Base-by-base conservation (phyloP, 2,797 vertebrate species). In the Artibeus jamaicensis region DNA sequence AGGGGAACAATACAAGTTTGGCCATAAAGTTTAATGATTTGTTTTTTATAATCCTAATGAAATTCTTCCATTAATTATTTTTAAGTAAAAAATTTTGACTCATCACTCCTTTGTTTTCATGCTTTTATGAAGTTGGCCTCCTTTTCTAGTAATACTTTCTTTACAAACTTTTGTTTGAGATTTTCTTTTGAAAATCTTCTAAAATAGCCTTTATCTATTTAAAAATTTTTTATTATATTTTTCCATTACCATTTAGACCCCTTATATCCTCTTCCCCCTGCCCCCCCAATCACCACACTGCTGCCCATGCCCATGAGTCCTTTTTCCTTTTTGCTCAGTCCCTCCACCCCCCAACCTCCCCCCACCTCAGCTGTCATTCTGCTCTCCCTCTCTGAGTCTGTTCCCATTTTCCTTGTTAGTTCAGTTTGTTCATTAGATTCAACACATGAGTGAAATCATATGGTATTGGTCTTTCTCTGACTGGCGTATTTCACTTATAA, bases 101-200 rank as follows among this genome's bases (percentile, higher is more conserved):
- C 12, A 0, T 79, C 55, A 68, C 18, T 65, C 18, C 53, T 84
- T 32, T 79, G 16, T 65, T 77, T 29, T 57, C 42, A 71, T 83
- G 46, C 67, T 74, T 81, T 89, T 95, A 67, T 46, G 39, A 89
- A 81, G 26, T 67, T 81, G 44, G 9, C 46, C 29, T 92, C 22
- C 37, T 42, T n/a, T 21, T 42, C 26, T 91, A 91, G 21, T 39
- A 71, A 59, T 59, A 82, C 21, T 11, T 83, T 81, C 26, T 92
- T 93, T 76, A 68, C 29, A 82, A 44, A 86, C 29, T 82, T 62
- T 86, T 59, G 9, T 42, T 83, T 76, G 48, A 9, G 8, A 91
- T 81, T 59, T 86, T 73, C 57, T 89, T 90, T 90, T 85, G 19
- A 85, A 82, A 74, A 68, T 29, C 26, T 86, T 86, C n/a, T 79